Conservation (phyloP, 2,113 vertebrate genomes). For the Lichenostomus cassidix region DNA sequence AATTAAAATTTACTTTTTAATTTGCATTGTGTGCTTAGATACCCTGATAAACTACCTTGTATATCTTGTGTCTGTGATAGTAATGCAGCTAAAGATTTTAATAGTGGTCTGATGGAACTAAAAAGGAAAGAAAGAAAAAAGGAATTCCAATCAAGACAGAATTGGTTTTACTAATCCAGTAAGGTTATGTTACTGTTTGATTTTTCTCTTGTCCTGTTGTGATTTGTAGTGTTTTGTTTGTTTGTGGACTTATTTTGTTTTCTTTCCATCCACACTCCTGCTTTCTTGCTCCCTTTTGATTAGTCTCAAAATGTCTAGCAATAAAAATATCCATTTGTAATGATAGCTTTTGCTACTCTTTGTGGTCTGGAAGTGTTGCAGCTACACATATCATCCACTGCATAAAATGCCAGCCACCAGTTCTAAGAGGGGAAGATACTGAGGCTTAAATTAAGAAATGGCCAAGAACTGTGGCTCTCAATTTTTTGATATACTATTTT, state of each 20-base stretch:
- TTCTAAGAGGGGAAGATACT: background rate
- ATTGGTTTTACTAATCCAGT: background rate
- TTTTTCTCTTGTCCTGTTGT: constrained; percentile 36
- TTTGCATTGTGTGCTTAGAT: background rate
- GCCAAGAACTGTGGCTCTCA: background rate
- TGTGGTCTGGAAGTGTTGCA: background rate
- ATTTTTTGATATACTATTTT: background rate
- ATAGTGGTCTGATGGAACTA: background rate
- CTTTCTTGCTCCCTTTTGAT: background rate
- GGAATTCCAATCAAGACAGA: background rate
- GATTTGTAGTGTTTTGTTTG: constrained; percentile 50
- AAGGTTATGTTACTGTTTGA: background rate
- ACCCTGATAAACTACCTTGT: background rate
- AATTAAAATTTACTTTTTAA: background rate
- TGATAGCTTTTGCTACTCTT: background rate
- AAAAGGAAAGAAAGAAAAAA: background rate
- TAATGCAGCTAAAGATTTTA: background rate
- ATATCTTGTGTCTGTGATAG: background rate
- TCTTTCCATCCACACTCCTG: background rate
- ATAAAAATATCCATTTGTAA: constrained; percentile 1
- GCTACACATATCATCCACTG: background rate
- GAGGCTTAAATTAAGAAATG: background rate
- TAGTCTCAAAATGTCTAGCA: background rate
- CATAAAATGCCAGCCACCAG: background rate
- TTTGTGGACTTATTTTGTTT: constrained; percentile 1